Percentiles rank a stretch among this genome's conserved stretches.
These are phyloP conservation scores for Dasypus novemcinctus DNA, from an alignment of 2,113 vertebrate genomes.

Conservation along the genomic window DNA sequence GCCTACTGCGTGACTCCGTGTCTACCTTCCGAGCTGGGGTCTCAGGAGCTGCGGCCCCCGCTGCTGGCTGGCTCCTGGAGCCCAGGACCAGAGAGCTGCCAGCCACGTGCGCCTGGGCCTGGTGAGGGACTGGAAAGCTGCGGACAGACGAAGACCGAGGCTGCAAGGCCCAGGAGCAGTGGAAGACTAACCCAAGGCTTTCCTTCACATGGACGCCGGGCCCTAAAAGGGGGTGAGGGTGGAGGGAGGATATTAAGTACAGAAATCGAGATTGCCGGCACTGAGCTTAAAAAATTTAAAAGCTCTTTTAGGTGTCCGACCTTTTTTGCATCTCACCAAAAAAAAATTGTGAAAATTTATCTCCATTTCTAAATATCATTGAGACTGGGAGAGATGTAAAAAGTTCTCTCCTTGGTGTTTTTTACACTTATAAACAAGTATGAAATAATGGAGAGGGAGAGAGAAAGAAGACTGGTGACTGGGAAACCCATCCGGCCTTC, in stretches of 20 bases:
- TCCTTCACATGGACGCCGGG: not conserved
- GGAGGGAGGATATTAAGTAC: not conserved
- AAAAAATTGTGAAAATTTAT: conserved; percentile 1
- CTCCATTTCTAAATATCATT: not conserved
- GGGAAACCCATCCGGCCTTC: not conserved
- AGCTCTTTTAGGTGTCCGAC: not conserved
- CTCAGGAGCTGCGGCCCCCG: fast-evolving
- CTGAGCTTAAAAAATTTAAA: not conserved
- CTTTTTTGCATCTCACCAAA: not conserved
- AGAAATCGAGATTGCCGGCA: not conserved
- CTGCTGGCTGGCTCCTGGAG: too few species aligned
- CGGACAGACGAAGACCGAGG: fast-evolving
- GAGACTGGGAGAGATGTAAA: not conserved
- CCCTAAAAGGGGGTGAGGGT: not conserved
- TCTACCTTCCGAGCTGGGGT: not conserved
- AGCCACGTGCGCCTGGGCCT: not conserved
- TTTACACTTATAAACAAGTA: not conserved
- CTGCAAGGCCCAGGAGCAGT: not conserved
- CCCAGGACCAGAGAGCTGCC: not conserved
- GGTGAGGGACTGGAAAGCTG: not conserved
- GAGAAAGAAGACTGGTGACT: not conserved
- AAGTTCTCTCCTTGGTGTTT: not conserved
- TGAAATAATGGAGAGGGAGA: not conserved
- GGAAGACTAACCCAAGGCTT: not conserved
- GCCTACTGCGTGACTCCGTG: not conserved